phyloP scores from a whole-genome alignment of 2,888 invertebrate genomes.

The Tortrix viridana region DNA sequence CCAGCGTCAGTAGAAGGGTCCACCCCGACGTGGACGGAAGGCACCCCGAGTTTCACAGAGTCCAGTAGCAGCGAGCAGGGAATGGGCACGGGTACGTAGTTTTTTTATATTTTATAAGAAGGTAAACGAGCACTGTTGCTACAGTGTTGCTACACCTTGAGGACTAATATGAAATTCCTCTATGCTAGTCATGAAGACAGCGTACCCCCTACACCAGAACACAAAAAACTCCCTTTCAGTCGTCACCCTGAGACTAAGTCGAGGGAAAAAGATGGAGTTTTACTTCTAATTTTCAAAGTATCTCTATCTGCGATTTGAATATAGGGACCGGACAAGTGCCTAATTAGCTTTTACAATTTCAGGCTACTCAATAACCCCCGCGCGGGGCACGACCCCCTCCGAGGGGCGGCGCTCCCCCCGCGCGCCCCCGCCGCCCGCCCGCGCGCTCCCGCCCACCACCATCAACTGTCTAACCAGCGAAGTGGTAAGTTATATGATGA shows the following conservation, averaged over 20 bases:
- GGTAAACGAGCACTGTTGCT: too few relatives aligned
- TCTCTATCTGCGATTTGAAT: too few relatives aligned
- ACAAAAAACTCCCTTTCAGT: too few relatives aligned
- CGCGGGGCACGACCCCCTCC: constrained; percentile 64
- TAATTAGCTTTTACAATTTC: constrained; percentile 9
- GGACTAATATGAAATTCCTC: too few relatives aligned
- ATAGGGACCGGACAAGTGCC: not conserved
- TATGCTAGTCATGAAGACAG: too few relatives aligned
- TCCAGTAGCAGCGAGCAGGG: constrained; percentile 97
- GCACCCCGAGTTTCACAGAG: constrained; percentile 98
- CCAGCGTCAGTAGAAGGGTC: constrained; percentile 94
- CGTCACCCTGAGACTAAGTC: too few relatives aligned
- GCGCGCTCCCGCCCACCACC: constrained; percentile 77
- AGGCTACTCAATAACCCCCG: constrained; percentile 81
- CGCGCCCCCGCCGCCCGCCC: constrained; percentile 72
- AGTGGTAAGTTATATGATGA: constrained; percentile 90
- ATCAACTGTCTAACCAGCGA: constrained; percentile 92
- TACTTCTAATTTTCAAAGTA: too few relatives aligned
- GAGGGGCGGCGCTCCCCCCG: constrained; percentile 74
- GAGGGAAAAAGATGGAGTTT: too few relatives aligned
- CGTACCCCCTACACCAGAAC: too few relatives aligned
- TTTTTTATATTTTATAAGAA: too few relatives aligned
- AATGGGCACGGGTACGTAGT: constrained; percentile 41
- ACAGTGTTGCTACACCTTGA: too few relatives aligned
- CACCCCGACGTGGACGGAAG: constrained; percentile 99